Conservation (phyloP, 2,888 invertebrate species). For the Podabrus alpinus region DNA sequence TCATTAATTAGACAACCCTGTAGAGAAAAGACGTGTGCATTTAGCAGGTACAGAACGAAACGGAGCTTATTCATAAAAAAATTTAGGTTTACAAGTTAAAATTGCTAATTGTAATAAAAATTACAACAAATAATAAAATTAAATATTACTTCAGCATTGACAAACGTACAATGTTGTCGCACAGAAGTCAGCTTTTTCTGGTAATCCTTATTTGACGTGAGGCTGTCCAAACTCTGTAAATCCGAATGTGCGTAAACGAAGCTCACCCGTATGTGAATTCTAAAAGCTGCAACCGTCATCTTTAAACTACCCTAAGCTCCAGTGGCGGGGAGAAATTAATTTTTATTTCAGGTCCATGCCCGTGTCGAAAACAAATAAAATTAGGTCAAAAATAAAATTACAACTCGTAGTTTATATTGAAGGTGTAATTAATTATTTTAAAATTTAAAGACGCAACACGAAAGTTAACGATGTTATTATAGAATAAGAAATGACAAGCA, state of each 20-base stretch:
- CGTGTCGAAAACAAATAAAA: background rate
- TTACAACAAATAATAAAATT: background rate
- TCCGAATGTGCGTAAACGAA: slow-evolving; percentile 25
- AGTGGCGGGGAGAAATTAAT: slow-evolving; percentile 15
- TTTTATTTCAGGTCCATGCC: background rate
- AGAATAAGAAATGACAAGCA: background rate
- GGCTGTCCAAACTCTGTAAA: slow-evolving; percentile 27
- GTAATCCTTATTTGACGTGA: slow-evolving; percentile 30
- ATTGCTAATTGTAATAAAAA: background rate
- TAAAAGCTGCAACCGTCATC: slow-evolving; percentile 26
- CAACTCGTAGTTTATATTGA: background rate
- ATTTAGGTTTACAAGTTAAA: background rate
- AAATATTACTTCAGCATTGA: slow-evolving; percentile 16
- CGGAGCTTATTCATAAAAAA: background rate
- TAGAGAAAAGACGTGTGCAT: slow-evolving; percentile 24
- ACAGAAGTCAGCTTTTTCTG: slow-evolving; percentile 23
- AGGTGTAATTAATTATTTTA: background rate
- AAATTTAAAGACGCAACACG: background rate
- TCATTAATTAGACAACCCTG: slow-evolving; percentile 36
- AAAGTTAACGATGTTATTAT: background rate
- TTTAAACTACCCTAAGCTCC: slow-evolving; percentile 4
- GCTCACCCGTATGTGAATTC: slow-evolving; percentile 30
- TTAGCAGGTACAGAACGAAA: slow-evolving; percentile 17
- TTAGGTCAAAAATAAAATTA: background rate
- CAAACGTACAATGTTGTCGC: slow-evolving; percentile 17